Base-by-base conservation (phyloP, 2,113 vertebrate species). In the Cromileptes altivelis region DNA sequence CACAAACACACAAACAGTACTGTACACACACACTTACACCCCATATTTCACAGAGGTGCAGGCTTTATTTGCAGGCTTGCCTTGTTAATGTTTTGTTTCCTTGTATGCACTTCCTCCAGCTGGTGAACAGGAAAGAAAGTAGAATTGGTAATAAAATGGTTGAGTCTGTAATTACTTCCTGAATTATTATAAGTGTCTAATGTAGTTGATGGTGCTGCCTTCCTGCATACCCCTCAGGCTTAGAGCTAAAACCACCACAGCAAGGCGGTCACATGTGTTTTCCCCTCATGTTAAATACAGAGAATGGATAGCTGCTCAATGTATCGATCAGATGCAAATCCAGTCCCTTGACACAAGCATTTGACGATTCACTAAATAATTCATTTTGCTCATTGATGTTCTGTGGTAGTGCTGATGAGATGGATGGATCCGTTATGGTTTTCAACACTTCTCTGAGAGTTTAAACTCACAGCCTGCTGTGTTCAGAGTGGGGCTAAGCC, bases 71-170 rank as follows among this genome's bases (percentile, higher is more conserved):
- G 80, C 37, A 87, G 71, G 84, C 42, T 72, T 84, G 62, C 37
- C 74, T 68, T 55, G n/a, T 85, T 94, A 90, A 86, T 56, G 10
- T 79, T 74, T 55, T 84, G 61, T 23, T 84, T 70, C 30, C 65
- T 73, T 75, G 93, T 92, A 81, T 92, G 82, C 81, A 30, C 68
- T 33, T 87, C 90, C 70, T 84, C 3, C 75, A 6, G 90, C 47
- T 82, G 74, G 56, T 75, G 93, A 92, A 71, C 33, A 52, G 80
- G 71, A 85, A 78, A 69, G 18, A 74, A 85, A 82, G 42, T 82
- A 84, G 80, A 52, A 81, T 89, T 76, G 85, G 77, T 90, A 89
- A 88, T 91, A 91, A 94, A 82, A 85, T 82, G 62, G 19, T 62
- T 64, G 67, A 74, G 86, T 53, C 65, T 86, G 65, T 88, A 87